Evolutionary conservation across 2,113 vertebrate species (phyloP).

Genomic region (Spermophilus dauricus): DNA sequence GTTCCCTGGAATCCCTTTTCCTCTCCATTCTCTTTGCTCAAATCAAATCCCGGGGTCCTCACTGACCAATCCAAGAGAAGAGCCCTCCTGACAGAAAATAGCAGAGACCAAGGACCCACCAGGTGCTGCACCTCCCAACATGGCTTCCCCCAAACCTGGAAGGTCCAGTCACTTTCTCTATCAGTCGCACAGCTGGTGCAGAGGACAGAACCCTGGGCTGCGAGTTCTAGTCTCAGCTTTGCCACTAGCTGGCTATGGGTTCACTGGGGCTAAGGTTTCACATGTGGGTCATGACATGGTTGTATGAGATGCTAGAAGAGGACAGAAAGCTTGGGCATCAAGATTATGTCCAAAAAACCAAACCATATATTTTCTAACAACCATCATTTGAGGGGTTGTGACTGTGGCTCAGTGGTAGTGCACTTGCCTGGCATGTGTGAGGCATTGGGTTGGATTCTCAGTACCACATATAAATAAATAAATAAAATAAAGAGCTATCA

Average conservation of each 20-base stretch:
- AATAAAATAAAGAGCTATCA: too few species aligned
- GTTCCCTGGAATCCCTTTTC: background rate
- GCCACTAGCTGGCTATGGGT: background rate
- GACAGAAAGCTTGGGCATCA: background rate
- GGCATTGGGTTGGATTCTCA: too few species aligned
- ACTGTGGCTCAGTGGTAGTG: too few species aligned
- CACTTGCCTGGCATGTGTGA: too few species aligned
- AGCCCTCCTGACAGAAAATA: background rate
- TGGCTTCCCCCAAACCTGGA: background rate
- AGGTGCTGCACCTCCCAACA: background rate
- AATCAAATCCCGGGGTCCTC: background rate
- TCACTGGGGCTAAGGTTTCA: background rate
- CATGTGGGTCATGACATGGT: background rate
- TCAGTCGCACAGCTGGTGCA: background rate
- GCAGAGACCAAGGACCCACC: background rate
- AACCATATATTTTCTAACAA: background rate
- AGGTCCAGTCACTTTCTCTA: background rate
- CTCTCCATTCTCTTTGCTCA: background rate
- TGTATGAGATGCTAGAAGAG: background rate
- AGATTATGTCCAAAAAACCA: background rate
- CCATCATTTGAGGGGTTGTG: background rate
- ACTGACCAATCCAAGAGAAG: background rate
- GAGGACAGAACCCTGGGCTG: background rate
- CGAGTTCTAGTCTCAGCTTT: background rate
- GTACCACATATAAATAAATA: too few species aligned